Base-by-base conservation (phyloP, 2,797 vertebrate genomes). In the Sebastes kiyomatsui region DNA sequence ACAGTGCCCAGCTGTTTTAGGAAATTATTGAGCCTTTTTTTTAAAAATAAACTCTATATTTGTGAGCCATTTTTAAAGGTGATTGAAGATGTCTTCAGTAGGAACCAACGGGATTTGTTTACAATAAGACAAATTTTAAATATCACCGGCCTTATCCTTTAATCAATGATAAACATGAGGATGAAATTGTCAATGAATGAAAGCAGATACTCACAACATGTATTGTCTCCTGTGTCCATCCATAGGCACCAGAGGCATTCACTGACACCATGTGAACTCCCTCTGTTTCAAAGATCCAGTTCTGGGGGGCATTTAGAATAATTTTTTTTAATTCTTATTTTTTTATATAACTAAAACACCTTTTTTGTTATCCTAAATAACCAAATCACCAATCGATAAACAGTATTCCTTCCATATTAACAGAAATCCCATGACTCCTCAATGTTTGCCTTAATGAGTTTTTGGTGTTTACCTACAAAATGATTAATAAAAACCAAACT, bases 181-280 rank as follows among this genome's bases (percentile, higher is more conserved):
- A 55, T n/a, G 18, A 59, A 6, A 32, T 42, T 20, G 18, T 60
- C 5, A 32, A 0, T 20, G 11, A 80, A 32, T 27, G 2, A 59
- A 35, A 56, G 18, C 38, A 28, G 30, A 70, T 30, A 86, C 87
- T 92, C 76, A 92, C 93, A 72, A 91, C 68, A 55, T 74, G 30
- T 42, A 85, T 71, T 6, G 68, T 87, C 72, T 89, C 65, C 71
- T 91, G 80, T 33, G 56, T 92, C 92, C 90, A 94, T 46, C 82
- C 83, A 58, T 65, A 33, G n/a, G 59, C 5, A 20, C 71, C 78
- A 3, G 91, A 92, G 38, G 86, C 87, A 8, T 92, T 93, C 64
- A 91, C 87, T 67, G 81, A 88, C 62, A 91, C 88, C 28, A 52
- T 14, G 38, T 90, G 66, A 81, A 88, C 42, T 33, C 91, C 92